Conservation (phyloP, 2,888 invertebrate species). For the Hydrotaea diabolus region DNA sequence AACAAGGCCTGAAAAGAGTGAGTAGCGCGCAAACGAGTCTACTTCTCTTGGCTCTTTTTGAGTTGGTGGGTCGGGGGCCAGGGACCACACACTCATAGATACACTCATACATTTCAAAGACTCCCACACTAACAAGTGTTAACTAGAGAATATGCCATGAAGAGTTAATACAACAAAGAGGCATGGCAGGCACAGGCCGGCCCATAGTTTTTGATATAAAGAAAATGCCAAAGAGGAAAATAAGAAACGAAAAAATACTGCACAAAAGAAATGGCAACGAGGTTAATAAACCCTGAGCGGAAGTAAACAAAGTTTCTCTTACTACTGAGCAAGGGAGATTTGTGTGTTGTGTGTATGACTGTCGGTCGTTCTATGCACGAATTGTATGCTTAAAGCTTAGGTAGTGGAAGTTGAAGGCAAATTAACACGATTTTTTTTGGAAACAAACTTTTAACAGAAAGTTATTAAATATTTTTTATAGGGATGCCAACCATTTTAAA, state of each 20-base stretch:
- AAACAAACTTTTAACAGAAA: too few relatives aligned
- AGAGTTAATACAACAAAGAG: not conserved
- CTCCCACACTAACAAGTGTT: not conserved
- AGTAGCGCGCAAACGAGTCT: too few relatives aligned
- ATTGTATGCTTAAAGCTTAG: too few relatives aligned
- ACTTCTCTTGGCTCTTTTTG: too few relatives aligned
- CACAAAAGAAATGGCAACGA: not conserved
- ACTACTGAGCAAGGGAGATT: not conserved
- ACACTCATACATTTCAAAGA: not conserved
- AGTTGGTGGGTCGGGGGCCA: not conserved
- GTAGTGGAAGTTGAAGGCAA: too few relatives aligned
- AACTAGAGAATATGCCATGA: constrained; percentile 1
- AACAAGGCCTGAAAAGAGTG: too few relatives aligned
- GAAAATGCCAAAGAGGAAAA: not conserved
- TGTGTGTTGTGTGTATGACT: not conserved
- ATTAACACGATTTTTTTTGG: too few relatives aligned
- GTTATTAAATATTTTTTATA: too few relatives aligned
- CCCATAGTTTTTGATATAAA: not conserved
- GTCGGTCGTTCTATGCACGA: too few relatives aligned
- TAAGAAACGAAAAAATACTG: not conserved
- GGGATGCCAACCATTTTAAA: too few relatives aligned
- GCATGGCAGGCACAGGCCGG: too few relatives aligned
- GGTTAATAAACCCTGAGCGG: constrained; percentile 37
- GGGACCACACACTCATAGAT: not conserved
- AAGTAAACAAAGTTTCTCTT: constrained; percentile 15